Evolutionary conservation across 2,888 invertebrate species (phyloP).

Genomic region (Agriopis aurantiaria): DNA sequence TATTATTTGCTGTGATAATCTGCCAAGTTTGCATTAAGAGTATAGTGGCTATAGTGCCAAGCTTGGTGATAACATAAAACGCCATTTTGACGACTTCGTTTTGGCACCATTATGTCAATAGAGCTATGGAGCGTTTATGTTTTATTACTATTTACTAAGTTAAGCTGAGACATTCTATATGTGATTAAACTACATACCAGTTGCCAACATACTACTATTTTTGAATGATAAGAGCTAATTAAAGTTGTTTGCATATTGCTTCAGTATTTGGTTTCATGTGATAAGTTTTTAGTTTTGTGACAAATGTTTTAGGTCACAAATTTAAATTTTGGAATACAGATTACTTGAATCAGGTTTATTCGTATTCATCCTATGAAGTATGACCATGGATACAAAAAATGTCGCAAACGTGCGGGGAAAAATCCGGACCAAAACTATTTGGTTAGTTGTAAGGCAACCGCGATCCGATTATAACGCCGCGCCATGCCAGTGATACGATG

Average conservation of each 20-base stretch:
- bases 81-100: constrained; percentile 38
- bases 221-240: constrained; percentile 14
- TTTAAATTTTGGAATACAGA: not conserved
- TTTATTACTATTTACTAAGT: not conserved
- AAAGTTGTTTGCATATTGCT: constrained; percentile 15
- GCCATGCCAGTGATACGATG: too few species aligned
- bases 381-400: too few species aligned
- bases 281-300: constrained; percentile 3
- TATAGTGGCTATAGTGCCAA: constrained; percentile 48
- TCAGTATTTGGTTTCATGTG: constrained; percentile 12
- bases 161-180: not conserved
- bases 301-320: constrained; percentile 3
- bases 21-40: constrained; percentile 46
- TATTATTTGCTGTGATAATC: constrained; percentile 45
- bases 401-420: too few species aligned
- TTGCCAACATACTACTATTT: not conserved
- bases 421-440: too few species aligned
- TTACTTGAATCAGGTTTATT: not conserved
- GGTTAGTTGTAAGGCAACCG: too few species aligned
- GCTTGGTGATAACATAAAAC: constrained; percentile 38
- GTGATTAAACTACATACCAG: not conserved
- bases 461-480: too few species aligned
- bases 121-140: not conserved
- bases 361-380: too few species aligned
- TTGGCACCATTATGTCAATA: constrained; percentile 40